These are phyloP conservation scores for Microcebus murinus DNA, from an alignment of 2,113 vertebrate species.

Conservation along the genomic window DNA sequence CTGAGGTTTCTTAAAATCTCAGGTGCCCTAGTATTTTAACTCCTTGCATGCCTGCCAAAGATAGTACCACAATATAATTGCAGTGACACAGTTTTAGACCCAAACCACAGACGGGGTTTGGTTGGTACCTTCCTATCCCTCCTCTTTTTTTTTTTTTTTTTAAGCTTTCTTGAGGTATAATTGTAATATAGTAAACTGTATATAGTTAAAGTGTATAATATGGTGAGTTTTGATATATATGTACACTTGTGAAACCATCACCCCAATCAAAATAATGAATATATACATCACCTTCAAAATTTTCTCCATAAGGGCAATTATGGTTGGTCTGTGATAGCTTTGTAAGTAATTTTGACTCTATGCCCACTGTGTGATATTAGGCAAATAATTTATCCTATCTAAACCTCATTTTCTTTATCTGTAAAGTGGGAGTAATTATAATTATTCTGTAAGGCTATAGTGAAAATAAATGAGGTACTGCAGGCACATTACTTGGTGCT, in stretches of 20 bases:
- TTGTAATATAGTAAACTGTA: constrained; percentile 5
- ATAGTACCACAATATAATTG: not conserved
- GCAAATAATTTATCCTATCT: not conserved
- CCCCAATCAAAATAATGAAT: constrained; percentile 23
- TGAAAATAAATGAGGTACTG: not conserved
- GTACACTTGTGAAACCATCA: not conserved
- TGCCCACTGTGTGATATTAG: not conserved
- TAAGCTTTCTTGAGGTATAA: constrained; percentile 26
- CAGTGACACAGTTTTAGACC: not conserved
- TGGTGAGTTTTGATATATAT: not conserved
- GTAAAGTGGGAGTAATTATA: constrained; percentile 27
- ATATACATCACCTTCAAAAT: not conserved
- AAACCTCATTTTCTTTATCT: constrained; percentile 28
- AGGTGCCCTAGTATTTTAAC: not conserved
- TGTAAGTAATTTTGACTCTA: not conserved
- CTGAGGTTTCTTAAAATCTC: not conserved
- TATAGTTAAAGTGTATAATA: not conserved
- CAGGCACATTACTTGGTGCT: not conserved
- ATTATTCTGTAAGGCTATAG: not conserved
- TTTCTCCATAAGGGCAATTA: not conserved
- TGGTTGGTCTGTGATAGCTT: not conserved
- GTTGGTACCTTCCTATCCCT: not conserved
- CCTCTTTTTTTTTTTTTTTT: not conserved
- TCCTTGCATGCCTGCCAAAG: not conserved
- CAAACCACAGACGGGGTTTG: not conserved